Conservation (phyloP, 2,888 invertebrate genomes). For the Apamea epomidion region DNA sequence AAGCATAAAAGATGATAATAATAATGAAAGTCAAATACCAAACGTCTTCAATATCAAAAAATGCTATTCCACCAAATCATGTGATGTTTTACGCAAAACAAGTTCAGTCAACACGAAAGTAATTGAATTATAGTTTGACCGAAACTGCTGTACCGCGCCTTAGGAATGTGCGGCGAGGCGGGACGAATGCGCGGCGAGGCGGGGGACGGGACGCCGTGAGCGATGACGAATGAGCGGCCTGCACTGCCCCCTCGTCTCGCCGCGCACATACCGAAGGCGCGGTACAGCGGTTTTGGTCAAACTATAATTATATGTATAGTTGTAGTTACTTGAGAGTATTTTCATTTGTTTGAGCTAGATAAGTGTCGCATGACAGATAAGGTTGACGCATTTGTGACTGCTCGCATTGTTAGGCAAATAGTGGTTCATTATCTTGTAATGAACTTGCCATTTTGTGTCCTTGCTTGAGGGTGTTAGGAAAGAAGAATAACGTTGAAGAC, state of each 20-base stretch:
- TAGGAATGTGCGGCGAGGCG: too few species aligned
- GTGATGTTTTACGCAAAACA: slow-evolving; percentile 27
- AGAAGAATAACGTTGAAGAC: neutral
- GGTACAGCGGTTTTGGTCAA: too few species aligned
- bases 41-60: neutral
- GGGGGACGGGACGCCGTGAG: too few species aligned
- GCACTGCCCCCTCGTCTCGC: too few species aligned
- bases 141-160: too few species aligned
- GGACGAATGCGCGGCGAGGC: too few species aligned
- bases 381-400: slow-evolving; percentile 39
- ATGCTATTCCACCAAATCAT: slow-evolving; percentile 10
- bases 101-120: slow-evolving; percentile 7
- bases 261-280: too few species aligned
- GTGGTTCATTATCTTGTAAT: slow-evolving; percentile 42
- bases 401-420: slow-evolving; percentile 48
- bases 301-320: too few species aligned
- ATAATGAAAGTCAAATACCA: neutral
- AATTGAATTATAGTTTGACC: too few species aligned
- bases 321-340: slow-evolving; percentile 18
- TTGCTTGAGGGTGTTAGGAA: slow-evolving; percentile 8
- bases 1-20: neutral
- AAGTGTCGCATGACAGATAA: slow-evolving; percentile 56
- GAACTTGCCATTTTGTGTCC: slow-evolving; percentile 50
- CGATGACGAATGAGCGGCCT: too few species aligned
- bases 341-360: slow-evolving; percentile 53